These are phyloP conservation scores for Dasyurus viverrinus DNA, from an alignment of 2,113 vertebrate genomes.

Conservation along the genomic window DNA sequence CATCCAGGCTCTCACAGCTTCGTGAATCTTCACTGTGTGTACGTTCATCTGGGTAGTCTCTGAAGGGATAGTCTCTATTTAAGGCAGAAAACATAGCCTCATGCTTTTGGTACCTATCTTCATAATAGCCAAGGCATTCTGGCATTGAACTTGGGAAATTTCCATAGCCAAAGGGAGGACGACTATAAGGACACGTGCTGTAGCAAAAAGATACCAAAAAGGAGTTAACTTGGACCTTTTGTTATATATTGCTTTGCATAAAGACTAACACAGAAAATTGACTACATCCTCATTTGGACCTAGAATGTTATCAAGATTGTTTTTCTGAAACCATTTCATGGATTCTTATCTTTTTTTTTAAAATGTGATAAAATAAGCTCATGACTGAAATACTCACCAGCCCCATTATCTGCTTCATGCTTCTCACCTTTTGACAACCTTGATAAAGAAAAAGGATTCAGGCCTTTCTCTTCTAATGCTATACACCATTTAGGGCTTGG, in stretches of 20 bases:
- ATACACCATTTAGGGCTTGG: background rate
- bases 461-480: constrained; percentile 10
- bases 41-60: constrained; percentile 71
- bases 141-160: constrained; percentile 80
- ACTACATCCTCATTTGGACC: constrained; percentile 4
- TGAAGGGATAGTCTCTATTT: constrained; percentile 77
- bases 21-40: constrained; percentile 55
- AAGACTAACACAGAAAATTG: background rate
- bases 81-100: constrained; percentile 80
- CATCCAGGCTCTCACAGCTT: constrained; percentile 66
- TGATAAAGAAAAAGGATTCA: constrained; percentile 19
- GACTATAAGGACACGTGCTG: constrained; percentile 84
- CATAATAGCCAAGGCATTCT: constrained; percentile 79
- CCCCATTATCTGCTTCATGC: background rate
- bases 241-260: constrained; percentile 39
- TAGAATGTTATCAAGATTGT: constrained; percentile 19
- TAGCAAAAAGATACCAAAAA: constrained; percentile 71
- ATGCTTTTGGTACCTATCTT: constrained; percentile 81
- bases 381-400: background rate
- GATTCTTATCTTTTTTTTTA: background rate
- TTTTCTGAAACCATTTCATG: background rate
- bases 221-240: constrained; percentile 51
- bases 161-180: constrained; percentile 78
- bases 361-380: constrained; percentile 2
- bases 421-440: constrained; percentile 19